These are phyloP conservation scores for Tuta absoluta DNA, from an alignment of 2,888 invertebrate genomes.

Conservation along the genomic window DNA sequence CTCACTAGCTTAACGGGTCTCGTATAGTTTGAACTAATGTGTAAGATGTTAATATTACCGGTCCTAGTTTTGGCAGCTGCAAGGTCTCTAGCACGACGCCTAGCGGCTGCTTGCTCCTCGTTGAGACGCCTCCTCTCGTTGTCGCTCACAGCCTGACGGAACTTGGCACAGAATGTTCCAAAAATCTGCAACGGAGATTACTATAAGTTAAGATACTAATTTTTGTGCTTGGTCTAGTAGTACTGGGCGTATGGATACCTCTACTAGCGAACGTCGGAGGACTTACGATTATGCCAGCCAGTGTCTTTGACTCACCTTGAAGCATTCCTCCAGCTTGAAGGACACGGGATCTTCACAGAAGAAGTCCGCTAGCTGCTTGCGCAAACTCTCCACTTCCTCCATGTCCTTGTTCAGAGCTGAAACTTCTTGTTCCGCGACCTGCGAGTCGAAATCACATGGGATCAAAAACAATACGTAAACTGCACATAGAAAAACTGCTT, in stretches of 20 bases:
- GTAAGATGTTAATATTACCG: constrained; percentile 41
- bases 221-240: too few species aligned
- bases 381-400: constrained; percentile 90
- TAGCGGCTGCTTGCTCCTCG: constrained; percentile 92
- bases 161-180: constrained; percentile 93
- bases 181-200: constrained; percentile 67
- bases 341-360: constrained; percentile 95
- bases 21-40: not conserved
- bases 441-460: constrained; percentile 10
- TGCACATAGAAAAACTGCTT: too few species aligned
- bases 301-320: constrained; percentile 81
- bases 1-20: too few species aligned
- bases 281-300: not conserved
- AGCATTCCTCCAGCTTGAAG: constrained; percentile 97
- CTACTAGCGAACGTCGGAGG: too few species aligned
- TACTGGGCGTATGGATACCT: too few species aligned
- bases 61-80: constrained; percentile 50
- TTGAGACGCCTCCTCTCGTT: constrained; percentile 91
- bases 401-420: constrained; percentile 88
- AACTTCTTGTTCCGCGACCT: constrained; percentile 91
- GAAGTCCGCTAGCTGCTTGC: constrained; percentile 92
- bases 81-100: constrained; percentile 82
- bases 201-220: too few species aligned
- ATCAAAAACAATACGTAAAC: too few species aligned
- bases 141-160: constrained; percentile 90